Evolutionary conservation across 2,113 vertebrate genomes (phyloP), one percentile per base, ranked within the genome.

Genomic region (Sclerurus mexicanus): DNA sequence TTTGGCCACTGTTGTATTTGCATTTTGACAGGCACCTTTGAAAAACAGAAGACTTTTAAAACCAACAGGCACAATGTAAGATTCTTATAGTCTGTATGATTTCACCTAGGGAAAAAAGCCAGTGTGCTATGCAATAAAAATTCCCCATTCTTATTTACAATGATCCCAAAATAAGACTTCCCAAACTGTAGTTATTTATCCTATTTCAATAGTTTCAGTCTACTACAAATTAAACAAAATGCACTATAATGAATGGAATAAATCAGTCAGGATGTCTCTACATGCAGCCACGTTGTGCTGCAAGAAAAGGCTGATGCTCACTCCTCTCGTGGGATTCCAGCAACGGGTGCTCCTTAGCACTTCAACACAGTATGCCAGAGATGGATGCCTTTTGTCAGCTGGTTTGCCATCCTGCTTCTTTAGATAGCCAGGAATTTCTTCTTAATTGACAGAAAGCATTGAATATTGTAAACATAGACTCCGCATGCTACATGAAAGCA

Each of bases 61-160:
- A 24, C 40, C 67, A 76, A 82, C 12, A 88, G 47, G 56, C 76
- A 68, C 66, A 58, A 46, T 27, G 31, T 47, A 85, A 67, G 89
- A 28, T 79, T 55, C 78, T 96, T 88, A 47, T 83, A 81, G 10
- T 49, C 37, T 86, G 12, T 33, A 69, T 79, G 68, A 53, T 67
- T 96, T 95, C 76, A 81, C 67, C 73, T 35, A 91, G 44, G 79
- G 64, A 64, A 90, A 91, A 87, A 81, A 95, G 47, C 50, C 63
- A 84, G 79, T 80, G 90, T 94, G 63, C 37, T 89, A 92, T 93
- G 95, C 95, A 86, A 77, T 92, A 86, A 93, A 94, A 52, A 44
- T 46, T 47, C 50, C 82, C 20, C 56, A 11, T 30, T 73, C 37
- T 84, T 69, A 93, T 90, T 96, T 86, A 77, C 64, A 49, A 52